These are phyloP conservation scores for Bufo bufo DNA, from an alignment of 2,113 vertebrate species.

Conservation along the genomic window DNA sequence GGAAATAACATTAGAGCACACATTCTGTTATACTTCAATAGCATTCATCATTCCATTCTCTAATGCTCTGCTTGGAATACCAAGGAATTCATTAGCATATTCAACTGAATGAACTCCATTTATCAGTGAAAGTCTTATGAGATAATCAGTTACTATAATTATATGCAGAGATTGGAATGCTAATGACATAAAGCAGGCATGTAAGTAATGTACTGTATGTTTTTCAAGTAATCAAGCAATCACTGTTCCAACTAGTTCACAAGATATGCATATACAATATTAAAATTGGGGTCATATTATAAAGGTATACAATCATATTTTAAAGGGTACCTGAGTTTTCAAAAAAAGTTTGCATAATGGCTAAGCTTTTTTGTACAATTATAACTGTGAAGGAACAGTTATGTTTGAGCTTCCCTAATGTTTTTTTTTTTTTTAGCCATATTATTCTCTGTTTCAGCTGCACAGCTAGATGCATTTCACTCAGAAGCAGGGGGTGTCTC, in stretches of 20 bases:
- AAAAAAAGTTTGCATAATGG: no score
- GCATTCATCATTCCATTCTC: conserved; percentile 49
- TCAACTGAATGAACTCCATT: conserved; percentile 61
- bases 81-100: conserved; percentile 68
- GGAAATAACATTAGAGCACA: not conserved
- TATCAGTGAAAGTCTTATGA: conserved; percentile 65
- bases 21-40: conserved; percentile 36
- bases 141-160: conserved; percentile 67
- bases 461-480: no score
- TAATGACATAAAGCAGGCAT: not conserved
- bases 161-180: conserved; percentile 60
- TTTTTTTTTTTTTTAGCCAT: no score
- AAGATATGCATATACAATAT: not conserved
- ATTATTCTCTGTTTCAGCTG: no score
- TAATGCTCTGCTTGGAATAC: conserved; percentile 61
- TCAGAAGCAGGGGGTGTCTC: no score
- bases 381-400: no score
- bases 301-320: not conserved
- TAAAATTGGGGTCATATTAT: conserved; percentile 11
- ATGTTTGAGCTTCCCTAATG: no score
- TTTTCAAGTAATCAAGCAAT: conserved; percentile 27
- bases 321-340: no score
- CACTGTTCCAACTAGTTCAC: conserved; percentile 1
- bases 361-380: no score
- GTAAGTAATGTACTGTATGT: conserved; percentile 13